These are phyloP conservation scores for Nibea albiflora DNA, from an alignment of 2,113 vertebrate species.

Conservation along the genomic window DNA sequence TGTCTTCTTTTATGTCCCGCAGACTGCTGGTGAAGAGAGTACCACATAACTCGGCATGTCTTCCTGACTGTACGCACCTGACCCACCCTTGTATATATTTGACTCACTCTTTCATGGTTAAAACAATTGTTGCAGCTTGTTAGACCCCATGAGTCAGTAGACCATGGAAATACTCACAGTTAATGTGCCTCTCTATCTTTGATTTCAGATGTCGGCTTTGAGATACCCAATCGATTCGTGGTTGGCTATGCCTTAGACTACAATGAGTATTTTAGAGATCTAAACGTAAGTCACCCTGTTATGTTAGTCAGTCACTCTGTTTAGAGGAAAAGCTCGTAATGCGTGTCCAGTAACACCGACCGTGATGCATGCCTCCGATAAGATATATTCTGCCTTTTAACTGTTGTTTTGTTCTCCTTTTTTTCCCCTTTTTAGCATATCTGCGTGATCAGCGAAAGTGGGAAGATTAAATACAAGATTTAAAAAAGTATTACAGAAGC, in stretches of 20 bases:
- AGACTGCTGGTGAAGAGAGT: constrained; percentile 95
- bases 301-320: not conserved
- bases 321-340: not conserved
- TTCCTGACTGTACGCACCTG: constrained; percentile 91
- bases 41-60: constrained; percentile 82
- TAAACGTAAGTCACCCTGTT: constrained; percentile 87
- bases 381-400: not conserved
- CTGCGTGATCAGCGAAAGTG: constrained; percentile 91
- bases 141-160: constrained; percentile 35
- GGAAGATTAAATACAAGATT: constrained; percentile 92
- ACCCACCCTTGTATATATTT: constrained; percentile 39
- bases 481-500: constrained; percentile 70
- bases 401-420: not conserved
- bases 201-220: constrained; percentile 92
- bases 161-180: constrained; percentile 3
- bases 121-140: constrained; percentile 17
- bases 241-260: constrained; percentile 97
- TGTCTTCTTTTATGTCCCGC: constrained; percentile 47
- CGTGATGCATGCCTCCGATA: not conserved
- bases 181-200: constrained; percentile 47
- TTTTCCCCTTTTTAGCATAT: constrained; percentile 87
- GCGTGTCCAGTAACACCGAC: not conserved
- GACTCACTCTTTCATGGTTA: constrained; percentile 45
- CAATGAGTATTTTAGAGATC: constrained; percentile 95
- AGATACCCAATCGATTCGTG: constrained; percentile 94